Base-by-base conservation (phyloP, 2,888 invertebrate species). In the Dryobota labecula region DNA sequence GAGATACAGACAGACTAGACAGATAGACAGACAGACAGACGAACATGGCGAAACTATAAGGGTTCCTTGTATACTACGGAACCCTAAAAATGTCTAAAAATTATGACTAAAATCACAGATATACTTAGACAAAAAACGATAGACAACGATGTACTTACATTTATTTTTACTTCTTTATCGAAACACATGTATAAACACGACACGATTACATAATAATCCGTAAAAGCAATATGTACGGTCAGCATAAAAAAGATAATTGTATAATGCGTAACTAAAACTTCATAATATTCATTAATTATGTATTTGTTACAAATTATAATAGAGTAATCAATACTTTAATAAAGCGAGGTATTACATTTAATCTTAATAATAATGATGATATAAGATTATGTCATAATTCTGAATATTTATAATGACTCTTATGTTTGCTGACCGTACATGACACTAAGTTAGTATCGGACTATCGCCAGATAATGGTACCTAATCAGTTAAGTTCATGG, bases 401-500 rank as follows among this genome's bases (percentile, higher is more conserved):
- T 18, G 18, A 18, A 41, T 62, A 62, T 18, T 2, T 24, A 18
- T n/a, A 13, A 13, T 62, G 13, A 5, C 5, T 8, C 43, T n/a
- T 27, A n/a, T 61, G 47, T 49, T 51, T 51, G 51, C 45, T 30
- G 30, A 43, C 65, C 20, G n/a, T 76, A 65, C 43, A n/a, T 13
- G 18, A 11, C 20, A 51, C 24, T 47, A 30, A 13, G 53, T 64
- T 33, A 36, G 45, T 63, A 76, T 71, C 67, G 15, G n/a, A n/a
- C n/a, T 74, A 77, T 77, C 71, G 33, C 20, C 11, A 43, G 76
- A 80, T 76, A 76, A 61, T 27, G 20, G 30, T 8, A 8, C 20
- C 13, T 70, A 60, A 80, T 82, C 81, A 69, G 72, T 45, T 70
- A 70, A 78, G 78, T 78, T 81, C 70, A 83, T 54, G 63, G 56